Evolutionary conservation across 1,140 invertebrate genomes (phyloP).

Genomic region (Trichonephila clavata): DNA sequence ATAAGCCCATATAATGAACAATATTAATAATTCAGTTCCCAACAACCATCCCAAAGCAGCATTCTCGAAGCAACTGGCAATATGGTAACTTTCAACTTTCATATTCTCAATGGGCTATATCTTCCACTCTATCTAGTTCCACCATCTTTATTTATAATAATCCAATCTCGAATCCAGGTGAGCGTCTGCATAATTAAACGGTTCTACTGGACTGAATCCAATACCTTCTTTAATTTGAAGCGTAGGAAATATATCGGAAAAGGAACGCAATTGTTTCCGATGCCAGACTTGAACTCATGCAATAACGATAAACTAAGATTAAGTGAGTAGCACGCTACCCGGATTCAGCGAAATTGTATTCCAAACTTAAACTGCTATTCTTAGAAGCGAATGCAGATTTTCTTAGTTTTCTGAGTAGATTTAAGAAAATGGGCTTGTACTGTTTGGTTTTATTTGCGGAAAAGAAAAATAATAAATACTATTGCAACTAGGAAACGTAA

Average conservation of each 20-base stretch:
- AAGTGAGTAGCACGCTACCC: background rate
- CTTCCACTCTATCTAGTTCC: background rate
- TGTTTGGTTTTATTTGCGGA: no score
- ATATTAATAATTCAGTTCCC: no score
- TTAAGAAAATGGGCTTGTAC: no score
- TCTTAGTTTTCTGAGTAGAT: no score
- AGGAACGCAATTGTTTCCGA: background rate
- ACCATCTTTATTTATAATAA: background rate
- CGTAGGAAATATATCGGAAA: background rate
- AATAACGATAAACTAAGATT: background rate
- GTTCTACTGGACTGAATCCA: background rate
- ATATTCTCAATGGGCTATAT: background rate
- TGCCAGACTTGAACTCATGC: background rate
- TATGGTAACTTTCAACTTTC: no score
- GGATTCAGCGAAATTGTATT: background rate
- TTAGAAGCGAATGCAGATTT: background rate
- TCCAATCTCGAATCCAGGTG: background rate
- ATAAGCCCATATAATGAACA: no score
- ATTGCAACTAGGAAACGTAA: no score
- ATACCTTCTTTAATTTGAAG: conserved; percentile 7
- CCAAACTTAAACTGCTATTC: background rate
- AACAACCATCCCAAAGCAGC: no score
- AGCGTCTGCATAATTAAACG: background rate
- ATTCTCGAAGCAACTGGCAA: no score
- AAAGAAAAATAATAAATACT: no score